phyloP scores from a whole-genome alignment of 2,113 vertebrate species.

The Cyanoliseus patagonus region DNA sequence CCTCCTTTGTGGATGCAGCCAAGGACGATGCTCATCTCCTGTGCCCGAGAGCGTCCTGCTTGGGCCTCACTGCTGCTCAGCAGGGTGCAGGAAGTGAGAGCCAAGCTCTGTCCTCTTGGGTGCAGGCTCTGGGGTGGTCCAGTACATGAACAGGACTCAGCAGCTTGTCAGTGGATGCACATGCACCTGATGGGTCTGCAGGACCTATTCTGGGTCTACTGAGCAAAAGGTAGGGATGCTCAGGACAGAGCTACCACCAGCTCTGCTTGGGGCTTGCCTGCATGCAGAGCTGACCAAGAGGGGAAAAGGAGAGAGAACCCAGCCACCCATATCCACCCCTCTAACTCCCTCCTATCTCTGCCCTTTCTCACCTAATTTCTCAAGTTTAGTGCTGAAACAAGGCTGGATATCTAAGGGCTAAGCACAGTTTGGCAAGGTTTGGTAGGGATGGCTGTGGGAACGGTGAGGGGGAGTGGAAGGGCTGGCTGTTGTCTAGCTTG shows the following conservation, averaged over 20 bases:
- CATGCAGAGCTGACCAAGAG: neutral
- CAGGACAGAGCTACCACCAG: neutral
- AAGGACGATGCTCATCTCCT: neutral
- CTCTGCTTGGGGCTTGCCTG: neutral
- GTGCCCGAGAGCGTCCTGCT: neutral
- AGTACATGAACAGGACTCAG: rapidly evolving
- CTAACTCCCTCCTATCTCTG: neutral
- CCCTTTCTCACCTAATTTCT: neutral
- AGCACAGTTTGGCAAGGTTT: neutral
- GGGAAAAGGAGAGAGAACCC: neutral
- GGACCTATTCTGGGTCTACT: rapidly evolving
- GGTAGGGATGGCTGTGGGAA: constrained; percentile 2
- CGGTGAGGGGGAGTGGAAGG: neutral
- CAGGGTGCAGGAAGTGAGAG: neutral
- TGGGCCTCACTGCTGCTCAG: neutral
- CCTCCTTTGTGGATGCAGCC: neutral
- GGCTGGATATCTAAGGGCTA: neutral
- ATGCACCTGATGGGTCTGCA: neutral
- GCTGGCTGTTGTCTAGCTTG: neutral
- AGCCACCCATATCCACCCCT: neutral
- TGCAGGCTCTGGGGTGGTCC: neutral
- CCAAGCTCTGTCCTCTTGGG: neutral
- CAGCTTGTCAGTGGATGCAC: rapidly evolving
- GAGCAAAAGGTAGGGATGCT: neutral
- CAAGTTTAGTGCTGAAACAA: neutral